Conservation (phyloP, 35 echinoderm and acorn worm genomes). For the Anneissia japonica region DNA sequence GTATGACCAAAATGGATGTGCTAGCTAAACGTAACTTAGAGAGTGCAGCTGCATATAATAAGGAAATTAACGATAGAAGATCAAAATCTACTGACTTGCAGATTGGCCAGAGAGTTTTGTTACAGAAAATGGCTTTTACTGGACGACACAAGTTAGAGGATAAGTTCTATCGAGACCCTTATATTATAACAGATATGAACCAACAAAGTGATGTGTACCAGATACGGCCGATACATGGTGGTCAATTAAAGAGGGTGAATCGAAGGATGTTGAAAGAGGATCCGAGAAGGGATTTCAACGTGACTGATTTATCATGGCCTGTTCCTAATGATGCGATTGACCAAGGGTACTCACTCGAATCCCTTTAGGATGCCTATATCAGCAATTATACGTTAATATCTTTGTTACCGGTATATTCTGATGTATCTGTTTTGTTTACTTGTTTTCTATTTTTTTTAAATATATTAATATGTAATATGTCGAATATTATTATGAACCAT, state of each 20-base stretch:
- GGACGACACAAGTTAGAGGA: conserved; percentile 1
- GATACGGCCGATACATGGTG: conserved; percentile 5
- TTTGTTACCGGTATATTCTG: too few relatives aligned
- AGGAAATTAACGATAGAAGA: neutral
- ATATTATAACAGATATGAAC: conserved; percentile 2
- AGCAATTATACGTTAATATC: too few relatives aligned
- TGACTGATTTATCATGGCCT: too few relatives aligned
- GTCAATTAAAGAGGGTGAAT: conserved; percentile 17
- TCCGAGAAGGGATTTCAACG: conserved; percentile 9
- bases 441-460: too few relatives aligned
- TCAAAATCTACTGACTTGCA: neutral
- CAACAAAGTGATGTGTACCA: conserved; percentile 13
- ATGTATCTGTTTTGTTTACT: too few relatives aligned
- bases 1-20: neutral
- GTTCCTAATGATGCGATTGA: too few relatives aligned
- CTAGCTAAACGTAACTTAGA: neutral
- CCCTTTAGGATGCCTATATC: too few relatives aligned
- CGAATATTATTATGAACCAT: too few relatives aligned
- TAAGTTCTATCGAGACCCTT: conserved; percentile 7
- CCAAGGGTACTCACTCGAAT: too few relatives aligned
- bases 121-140: conserved; percentile 1
- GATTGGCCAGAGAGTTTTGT: neutral
- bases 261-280: neutral
- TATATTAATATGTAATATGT: too few relatives aligned
- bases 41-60: neutral